Percentiles rank a stretch among this genome's conserved stretches.
These are phyloP conservation scores for Meriones unguiculatus DNA, from an alignment of 2,113 vertebrate species.

Conservation along the genomic window DNA sequence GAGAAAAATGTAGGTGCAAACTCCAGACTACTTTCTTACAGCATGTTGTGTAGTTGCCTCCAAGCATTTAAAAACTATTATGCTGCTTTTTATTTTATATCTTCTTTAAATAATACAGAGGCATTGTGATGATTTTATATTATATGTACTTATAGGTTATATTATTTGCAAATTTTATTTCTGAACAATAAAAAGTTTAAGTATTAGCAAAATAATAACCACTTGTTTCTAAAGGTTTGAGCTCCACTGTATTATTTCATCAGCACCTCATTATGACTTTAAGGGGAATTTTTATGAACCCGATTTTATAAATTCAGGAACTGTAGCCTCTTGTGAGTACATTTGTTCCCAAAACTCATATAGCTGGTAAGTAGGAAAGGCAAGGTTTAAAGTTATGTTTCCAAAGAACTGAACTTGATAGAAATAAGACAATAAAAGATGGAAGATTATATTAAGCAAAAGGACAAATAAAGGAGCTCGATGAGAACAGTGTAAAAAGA, in stretches of 20 bases:
- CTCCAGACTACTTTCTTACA: neutral
- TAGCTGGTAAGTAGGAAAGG: neutral
- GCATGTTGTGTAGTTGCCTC: neutral
- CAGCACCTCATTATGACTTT: neutral
- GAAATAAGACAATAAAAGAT: slow-evolving; percentile 29
- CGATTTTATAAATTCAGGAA: neutral
- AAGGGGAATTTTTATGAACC: neutral
- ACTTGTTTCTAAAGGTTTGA: slow-evolving; percentile 16
- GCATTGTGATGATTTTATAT: slow-evolving; percentile 17
- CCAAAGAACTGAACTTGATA: neutral
- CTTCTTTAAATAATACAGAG: neutral
- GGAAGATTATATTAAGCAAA: neutral
- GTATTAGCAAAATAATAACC: neutral
- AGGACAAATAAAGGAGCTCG: neutral
- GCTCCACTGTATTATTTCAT: neutral
- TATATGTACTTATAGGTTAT: neutral
- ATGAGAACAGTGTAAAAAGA: neutral
- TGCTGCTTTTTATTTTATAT: slow-evolving; percentile 12
- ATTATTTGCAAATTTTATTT: slow-evolving; percentile 38
- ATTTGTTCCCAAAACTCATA: neutral
- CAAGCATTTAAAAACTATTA: slow-evolving; percentile 11
- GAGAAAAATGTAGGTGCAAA: neutral
- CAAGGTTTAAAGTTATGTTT: neutral
- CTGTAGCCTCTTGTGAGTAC: neutral
- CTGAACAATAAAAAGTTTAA: neutral